Evolutionary conservation across 2,113 vertebrate genomes (phyloP), one percentile per base, ranked within the genome.

Genomic region (Notothenia rossii): DNA sequence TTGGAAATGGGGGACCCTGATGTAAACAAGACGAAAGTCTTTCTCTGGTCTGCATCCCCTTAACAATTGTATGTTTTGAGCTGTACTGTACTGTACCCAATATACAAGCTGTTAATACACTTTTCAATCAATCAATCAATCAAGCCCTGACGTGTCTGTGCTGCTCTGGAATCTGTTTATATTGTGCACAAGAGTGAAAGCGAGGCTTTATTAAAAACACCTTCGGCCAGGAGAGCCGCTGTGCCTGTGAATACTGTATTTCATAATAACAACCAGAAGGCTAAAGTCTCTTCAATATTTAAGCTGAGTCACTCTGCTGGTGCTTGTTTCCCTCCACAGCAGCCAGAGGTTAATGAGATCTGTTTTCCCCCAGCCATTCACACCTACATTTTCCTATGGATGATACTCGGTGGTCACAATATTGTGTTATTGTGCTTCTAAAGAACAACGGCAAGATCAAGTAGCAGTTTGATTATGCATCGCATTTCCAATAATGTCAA

Each of bases 281-380:
- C 46, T 77, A 59, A 78, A 72, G 62, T 73, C 53, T 64, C 46
- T 65, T 64, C 77, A 70, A 86, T 87, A 87, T 86, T 79, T 77
- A 69, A 75, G 78, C 81, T 79, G 83, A 84, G 75, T 84, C 75
- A 87, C 81, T 85, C 66, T 40, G 69, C 56, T 60, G 49, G 71
- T 74, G 48, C 49, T n/a, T 2, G 11, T 13, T 29, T 75, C 61
- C 61, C 66, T 40, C 54, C 4, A 0, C 71, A 64, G 5, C 75
- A 68, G 74, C 51, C 72, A 79, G 61, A 89, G 76, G 85, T 89
- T 87, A 87, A 87, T 87, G 83, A 89, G 71, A 68, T 61, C 7
- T 67, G 59, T 33, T 80, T 66, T 22, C 78, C 58, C 64, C 0
- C 17, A 36, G 60, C 54, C 46, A 59, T 13, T 62, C 73, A 55